Evolutionary conservation across 2,113 vertebrate species (phyloP), one percentile per base, ranked within the genome.

Genomic region (Scophthalmus maximus): DNA sequence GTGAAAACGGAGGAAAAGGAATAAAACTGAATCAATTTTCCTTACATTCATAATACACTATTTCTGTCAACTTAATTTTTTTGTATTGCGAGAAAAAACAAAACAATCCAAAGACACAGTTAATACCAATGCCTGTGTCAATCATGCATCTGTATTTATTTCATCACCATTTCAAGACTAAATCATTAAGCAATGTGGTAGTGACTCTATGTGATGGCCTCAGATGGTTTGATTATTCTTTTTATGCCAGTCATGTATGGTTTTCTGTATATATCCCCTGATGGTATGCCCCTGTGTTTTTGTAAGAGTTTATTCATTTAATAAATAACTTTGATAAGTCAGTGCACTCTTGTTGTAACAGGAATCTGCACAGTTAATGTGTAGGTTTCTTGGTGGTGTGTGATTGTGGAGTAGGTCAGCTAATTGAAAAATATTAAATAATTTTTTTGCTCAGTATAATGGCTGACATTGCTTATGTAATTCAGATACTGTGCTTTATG

Each of bases 241-340:
- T 14, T 2, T 12, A 68, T 20, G 18, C 50, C 56, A 76, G 56
- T 49, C 29, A 70, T 52, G 30, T 75, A 58, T 69, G 66, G 38
- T 78, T 77, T 71, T 81, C 30, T 87, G 59, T 85, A 71, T 77
- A 81, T 87, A 73, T 79, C 76, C 64, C 32, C 47, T 58, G 14
- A 58, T 52, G 9, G 49, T 70, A 57, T 70, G 25, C 66, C 58
- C 66, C 17, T 84, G 65, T 84, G 77, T 87, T 79, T 78, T 79
- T 84, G 51, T 80, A 68, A 76, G 65, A 75, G 67, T 68, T 79
- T 70, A 67, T 74, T 71, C 69, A 80, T 84, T 76, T 68, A 85
- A 81, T 88, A 87, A 87, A 91, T 84, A 81, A 81, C 59, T 79
- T 80, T 79, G 29, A 82, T 51, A 68, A 73, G 14, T 65, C 42